phyloP scores from a whole-genome alignment of 2,888 invertebrate genomes.

The Lasiommata megera region DNA sequence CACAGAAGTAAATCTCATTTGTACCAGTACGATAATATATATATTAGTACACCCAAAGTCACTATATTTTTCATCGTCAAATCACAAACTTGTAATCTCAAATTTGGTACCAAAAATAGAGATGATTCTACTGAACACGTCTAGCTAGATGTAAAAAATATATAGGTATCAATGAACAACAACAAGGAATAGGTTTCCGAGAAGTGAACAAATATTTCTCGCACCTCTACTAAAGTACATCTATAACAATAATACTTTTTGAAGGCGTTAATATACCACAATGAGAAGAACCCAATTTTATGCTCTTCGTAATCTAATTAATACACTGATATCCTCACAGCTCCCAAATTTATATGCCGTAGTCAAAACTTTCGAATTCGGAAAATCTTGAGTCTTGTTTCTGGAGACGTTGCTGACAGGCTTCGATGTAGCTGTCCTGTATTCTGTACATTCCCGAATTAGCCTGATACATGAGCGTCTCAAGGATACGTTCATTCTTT shows the following conservation, averaged over 20 bases:
- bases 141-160: conserved; percentile 79
- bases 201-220: conserved; percentile 79
- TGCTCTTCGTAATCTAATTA: conserved; percentile 70
- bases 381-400: conserved; percentile 94
- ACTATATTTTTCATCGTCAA: conserved; percentile 40
- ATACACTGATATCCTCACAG: conserved; percentile 79
- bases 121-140: conserved; percentile 76
- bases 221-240: conserved; percentile 75
- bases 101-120: conserved; percentile 77
- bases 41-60: conserved; percentile 30
- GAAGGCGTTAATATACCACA: conserved; percentile 77
- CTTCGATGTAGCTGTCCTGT: conserved; percentile 92
- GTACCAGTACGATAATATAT: conserved; percentile 17
- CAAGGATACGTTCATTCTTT: conserved; percentile 94
- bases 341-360: conserved; percentile 82
- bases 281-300: conserved; percentile 65
- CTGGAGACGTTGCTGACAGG: conserved; percentile 91
- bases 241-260: conserved; percentile 80
- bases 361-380: conserved; percentile 91
- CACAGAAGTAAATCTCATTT: conserved; percentile 37
- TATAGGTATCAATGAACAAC: conserved; percentile 80
- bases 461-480: conserved; percentile 96
- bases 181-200: conserved; percentile 77
- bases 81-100: conserved; percentile 47
- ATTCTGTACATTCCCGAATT: conserved; percentile 96